Percentiles rank a stretch among this genome's conserved stretches.
Conservation (phyloP, 1,140 invertebrate species). For the Drosophila ananassae region DNA sequence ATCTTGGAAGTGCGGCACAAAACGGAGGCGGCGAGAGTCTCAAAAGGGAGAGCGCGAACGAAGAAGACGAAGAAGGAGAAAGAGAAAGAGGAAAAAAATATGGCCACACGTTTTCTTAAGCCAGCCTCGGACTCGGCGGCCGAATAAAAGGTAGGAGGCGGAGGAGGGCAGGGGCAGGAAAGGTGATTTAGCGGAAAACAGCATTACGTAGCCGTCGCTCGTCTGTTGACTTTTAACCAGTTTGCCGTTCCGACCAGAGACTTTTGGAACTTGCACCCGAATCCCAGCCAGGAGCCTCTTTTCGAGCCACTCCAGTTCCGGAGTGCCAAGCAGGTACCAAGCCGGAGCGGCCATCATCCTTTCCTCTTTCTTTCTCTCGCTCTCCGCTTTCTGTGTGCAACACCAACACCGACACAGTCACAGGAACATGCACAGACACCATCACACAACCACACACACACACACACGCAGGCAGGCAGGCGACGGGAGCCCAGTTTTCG, state of each 20-base stretch:
- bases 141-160: background rate
- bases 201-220: constrained; percentile 60
- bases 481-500: constrained; percentile 57
- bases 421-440: constrained; percentile 5
- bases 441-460: constrained; percentile 33
- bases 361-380: constrained; percentile 26
- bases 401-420: constrained; percentile 19
- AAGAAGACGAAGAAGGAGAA: constrained; percentile 52
- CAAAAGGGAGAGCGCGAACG: constrained; percentile 68
- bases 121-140: constrained; percentile 36
- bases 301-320: constrained; percentile 59
- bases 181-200: constrained; percentile 64
- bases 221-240: constrained; percentile 66
- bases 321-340: constrained; percentile 57
- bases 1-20: constrained; percentile 78
- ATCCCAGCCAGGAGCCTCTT: constrained; percentile 38
- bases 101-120: constrained; percentile 79
- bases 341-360: constrained; percentile 59
- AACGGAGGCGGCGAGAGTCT: constrained; percentile 67
- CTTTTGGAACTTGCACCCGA: background rate
- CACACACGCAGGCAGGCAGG: constrained; percentile 24
- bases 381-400: constrained; percentile 18
- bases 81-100: constrained; percentile 70
- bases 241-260: constrained; percentile 58
- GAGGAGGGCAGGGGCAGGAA: constrained; percentile 15